Evolutionary conservation across 2,888 invertebrate genomes (phyloP), one percentile per base, ranked within the genome.

Genomic region (Acleris literana): DNA sequence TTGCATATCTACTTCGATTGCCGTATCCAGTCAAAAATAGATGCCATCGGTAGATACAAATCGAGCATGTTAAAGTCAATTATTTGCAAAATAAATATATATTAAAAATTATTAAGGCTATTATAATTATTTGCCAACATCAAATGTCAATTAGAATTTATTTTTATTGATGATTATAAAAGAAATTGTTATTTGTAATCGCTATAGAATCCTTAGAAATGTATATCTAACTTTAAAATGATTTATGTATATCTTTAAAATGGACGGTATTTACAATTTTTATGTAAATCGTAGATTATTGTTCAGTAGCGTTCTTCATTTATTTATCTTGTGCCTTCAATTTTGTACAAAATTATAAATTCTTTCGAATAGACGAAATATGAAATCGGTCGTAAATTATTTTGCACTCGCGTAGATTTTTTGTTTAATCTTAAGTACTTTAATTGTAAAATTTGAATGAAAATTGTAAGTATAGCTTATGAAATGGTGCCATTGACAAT

Each of bases 401-500:
- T 66, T 66, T 57, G 20, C 62, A 43, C 18, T 33, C 39, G 29
- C 25, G 52, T 18, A 18, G 2, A 33, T 39, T 2, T 54, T 62
- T 39, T 17, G 18, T 51, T 61, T 63, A 48, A 44, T 58, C 53
- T 64, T 51, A 46, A 53, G 33, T 44, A 43, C 20, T 54, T 52
- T 17, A 54, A 68, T 65, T 67, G 39, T 39, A 65, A 55, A 70
- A 66, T 66, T 66, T 66, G 39, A 57, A 66, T 66, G 66, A 62
- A 70, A 71, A 66, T 64, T 73, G 71, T 71, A 68, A 68, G 69
- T 64, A 60, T 68, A 64, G 25, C 44, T 62, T 66, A 57, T 62
- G 52, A 69, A 73, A 84, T 85, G 86, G 88, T 89, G 88, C 86
- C 86, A 86, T 85, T 85, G 88, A 88, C 89, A 89, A 88, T 88